Evolutionary conservation across 2,797 vertebrate species (phyloP), one percentile per base, ranked within the genome.

Genomic region (Chromobotia macracanthus): DNA sequence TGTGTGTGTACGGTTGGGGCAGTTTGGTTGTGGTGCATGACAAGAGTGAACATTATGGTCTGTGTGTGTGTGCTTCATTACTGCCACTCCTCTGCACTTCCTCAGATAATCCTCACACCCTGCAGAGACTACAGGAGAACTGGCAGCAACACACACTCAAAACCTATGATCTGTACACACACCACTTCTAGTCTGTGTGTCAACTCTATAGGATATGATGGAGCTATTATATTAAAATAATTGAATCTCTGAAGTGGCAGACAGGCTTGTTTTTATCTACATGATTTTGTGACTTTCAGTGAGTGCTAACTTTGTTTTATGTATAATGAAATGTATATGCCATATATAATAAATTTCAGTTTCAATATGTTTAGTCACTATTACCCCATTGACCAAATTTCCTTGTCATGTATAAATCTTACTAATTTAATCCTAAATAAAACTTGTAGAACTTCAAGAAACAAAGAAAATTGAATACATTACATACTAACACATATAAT

Each of bases 21-120:
- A 44, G 18, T 11, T 71, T 9, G 25, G 58, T 50, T 66, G 16
- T 85, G 44, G 83, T 83, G 89, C 89, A 91, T 90, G 90, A 88
- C 89, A 90, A 90, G 90, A 90, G 92, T 91, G 89, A 89, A 67
- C 88, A 50, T n/a, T 69, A 56, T 72, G 58, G 67, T 84, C 67
- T 88, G 84, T 86, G 83, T 76, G 64, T 68, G 72, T 75, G 28
- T 84, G 81, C 84, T 88, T 90, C 84, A 79, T 93, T 93, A 92
- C 66, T 90, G 89, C 83, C 83, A 83, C 93, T 94, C 87, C 91
- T 92, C 61, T 92, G 92, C 91, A 93, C 93, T 93, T 94, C 93
- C 93, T 94, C 91, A 89, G 92, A 93, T 93, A 92, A 94, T 94
- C 93, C 92, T 90, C 92, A 85, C 79, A 35, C 77, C 85, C 84